Percentiles rank a stretch among this genome's conserved stretches.
These are phyloP conservation scores for Lasioglossum lativentre DNA, from an alignment of 2,888 invertebrate genomes.

Conservation along the genomic window DNA sequence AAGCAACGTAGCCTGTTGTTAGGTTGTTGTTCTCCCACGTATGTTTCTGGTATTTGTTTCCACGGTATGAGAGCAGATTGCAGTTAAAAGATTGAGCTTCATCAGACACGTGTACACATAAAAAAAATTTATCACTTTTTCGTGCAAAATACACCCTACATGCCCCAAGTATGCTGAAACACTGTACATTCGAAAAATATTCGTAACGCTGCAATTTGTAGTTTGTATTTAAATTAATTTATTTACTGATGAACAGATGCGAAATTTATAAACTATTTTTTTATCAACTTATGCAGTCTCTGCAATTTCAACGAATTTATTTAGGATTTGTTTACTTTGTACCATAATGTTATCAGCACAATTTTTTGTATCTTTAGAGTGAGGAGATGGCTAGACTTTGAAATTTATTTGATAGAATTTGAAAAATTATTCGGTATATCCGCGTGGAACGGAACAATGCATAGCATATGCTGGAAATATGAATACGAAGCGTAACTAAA, in stretches of 20 bases:
- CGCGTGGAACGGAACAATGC: background rate
- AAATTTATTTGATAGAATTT: background rate
- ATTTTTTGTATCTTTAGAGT: background rate
- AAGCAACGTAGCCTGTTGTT: constrained; percentile 9
- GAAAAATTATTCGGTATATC: background rate
- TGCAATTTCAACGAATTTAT: background rate
- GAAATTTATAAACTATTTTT: background rate
- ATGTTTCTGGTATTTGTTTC: background rate
- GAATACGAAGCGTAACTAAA: background rate
- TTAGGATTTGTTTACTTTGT: too few species aligned
- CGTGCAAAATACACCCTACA: background rate
- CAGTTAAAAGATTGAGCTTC: background rate
- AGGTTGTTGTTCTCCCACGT: background rate
- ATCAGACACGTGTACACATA: background rate
- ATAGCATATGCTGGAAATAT: background rate
- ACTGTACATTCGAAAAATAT: background rate
- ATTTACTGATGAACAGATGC: background rate
- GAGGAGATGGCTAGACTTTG: background rate
- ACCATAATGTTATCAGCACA: background rate
- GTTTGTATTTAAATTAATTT: background rate
- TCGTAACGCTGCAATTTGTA: background rate
- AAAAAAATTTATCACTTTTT: background rate
- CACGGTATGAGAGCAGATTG: background rate
- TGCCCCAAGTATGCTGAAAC: background rate
- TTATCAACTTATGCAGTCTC: background rate